Evolutionary conservation across 2,113 vertebrate genomes (phyloP).

Genomic region (Scolopax mira): DNA sequence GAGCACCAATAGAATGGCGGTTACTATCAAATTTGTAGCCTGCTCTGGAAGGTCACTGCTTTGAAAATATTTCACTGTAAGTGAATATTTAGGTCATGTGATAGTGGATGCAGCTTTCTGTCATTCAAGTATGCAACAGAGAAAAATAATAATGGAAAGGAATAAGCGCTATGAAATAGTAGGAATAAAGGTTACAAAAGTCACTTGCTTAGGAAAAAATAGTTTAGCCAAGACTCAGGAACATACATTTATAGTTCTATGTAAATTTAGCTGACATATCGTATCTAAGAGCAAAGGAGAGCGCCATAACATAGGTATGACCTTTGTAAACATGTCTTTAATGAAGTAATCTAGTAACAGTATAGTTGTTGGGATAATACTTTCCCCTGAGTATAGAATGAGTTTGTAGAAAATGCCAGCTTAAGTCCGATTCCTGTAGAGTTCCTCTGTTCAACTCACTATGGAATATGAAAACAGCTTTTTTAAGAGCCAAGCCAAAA

Average conservation of each 20-base stretch:
- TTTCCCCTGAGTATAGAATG: not conserved
- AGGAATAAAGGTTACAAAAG: constrained; percentile 51
- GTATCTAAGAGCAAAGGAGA: not conserved
- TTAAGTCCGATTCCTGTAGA: not conserved
- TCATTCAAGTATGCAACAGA: constrained; percentile 22
- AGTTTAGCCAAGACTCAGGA: constrained; percentile 44
- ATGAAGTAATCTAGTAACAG: not conserved
- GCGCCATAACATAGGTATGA: not conserved
- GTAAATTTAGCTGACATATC: constrained; percentile 45
- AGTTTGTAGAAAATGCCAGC: not conserved
- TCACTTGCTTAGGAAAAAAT: constrained; percentile 29
- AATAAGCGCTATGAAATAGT: constrained; percentile 43
- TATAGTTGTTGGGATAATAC: not conserved
- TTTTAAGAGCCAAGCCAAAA: constrained; percentile 6
- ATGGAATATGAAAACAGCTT: not conserved
- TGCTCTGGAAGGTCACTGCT: constrained; percentile 55
- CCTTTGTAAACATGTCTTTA: not conserved
- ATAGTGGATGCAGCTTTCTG: constrained; percentile 50
- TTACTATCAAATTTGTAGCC: constrained; percentile 53
- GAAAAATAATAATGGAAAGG: constrained; percentile 51
- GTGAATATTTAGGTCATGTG: constrained; percentile 57
- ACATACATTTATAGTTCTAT: constrained; percentile 4
- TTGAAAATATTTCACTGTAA: constrained; percentile 60
- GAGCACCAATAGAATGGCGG: constrained; percentile 57
- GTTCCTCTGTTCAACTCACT: not conserved